Evolutionary conservation across 1,140 invertebrate species (phyloP).

Genomic region (Lasioglossum baleicum): DNA sequence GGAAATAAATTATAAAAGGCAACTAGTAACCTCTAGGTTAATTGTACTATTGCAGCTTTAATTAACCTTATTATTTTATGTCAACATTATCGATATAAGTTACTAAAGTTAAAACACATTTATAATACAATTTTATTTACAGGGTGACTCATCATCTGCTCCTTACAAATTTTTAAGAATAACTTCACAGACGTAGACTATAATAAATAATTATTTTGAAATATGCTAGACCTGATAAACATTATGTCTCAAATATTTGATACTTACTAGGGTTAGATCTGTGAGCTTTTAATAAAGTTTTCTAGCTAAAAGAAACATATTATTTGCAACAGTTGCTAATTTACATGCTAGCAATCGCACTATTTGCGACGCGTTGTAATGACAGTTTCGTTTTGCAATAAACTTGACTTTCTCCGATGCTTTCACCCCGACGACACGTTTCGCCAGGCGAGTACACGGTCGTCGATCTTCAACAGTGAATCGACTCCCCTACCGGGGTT

Average conservation of each 20-base stretch:
- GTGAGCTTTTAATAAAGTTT: background rate
- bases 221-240: too few species aligned
- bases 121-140: too few species aligned
- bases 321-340: background rate
- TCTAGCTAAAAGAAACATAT: background rate
- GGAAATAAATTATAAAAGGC: background rate
- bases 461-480: slow-evolving; percentile 54
- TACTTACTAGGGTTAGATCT: background rate
- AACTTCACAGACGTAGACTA: too few species aligned
- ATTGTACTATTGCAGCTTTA: too few species aligned
- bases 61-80: too few species aligned
- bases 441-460: slow-evolving; percentile 25
- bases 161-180: too few species aligned
- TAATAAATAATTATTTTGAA: too few species aligned
- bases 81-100: too few species aligned
- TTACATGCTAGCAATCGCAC: background rate
- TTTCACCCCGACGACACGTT: slow-evolving; percentile 46
- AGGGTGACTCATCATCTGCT: too few species aligned
- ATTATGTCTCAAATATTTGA: too few species aligned
- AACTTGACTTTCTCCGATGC: slow-evolving; percentile 44
- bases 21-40: too few species aligned
- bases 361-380: background rate
- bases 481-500: slow-evolving; percentile 48
- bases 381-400: slow-evolving; percentile 16
- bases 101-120: too few species aligned